Conservation (phyloP, 2,888 invertebrate genomes). For the Ormyrus nitidulus region DNA sequence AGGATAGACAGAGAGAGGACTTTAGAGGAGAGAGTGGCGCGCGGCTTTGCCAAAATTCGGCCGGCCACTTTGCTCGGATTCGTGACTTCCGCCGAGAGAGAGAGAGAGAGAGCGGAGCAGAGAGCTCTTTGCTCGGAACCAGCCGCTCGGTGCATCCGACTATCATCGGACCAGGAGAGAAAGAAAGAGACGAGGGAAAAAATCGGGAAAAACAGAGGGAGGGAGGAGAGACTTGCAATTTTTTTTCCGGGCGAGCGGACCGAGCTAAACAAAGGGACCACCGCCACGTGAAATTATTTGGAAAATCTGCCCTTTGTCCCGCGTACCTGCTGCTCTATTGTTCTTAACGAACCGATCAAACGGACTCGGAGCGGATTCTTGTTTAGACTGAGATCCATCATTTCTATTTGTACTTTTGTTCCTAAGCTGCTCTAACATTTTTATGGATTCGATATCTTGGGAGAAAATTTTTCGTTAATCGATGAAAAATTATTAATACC, state of each 20-base stretch:
- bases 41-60: conserved; percentile 62
- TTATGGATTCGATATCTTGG: too few species aligned
- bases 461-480: too few species aligned
- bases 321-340: conserved; percentile 54
- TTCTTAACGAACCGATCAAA: conserved; percentile 60
- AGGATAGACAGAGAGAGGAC: conserved; percentile 54
- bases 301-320: conserved; percentile 65
- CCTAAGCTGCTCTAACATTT: not conserved
- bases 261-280: conserved; percentile 64
- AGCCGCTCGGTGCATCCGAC: conserved; percentile 28
- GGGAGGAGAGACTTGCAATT: conserved; percentile 35
- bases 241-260: conserved; percentile 57
- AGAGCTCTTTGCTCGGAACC: conserved; percentile 30
- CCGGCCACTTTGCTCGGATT: conserved; percentile 56
- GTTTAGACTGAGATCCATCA: not conserved
- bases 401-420: not conserved
- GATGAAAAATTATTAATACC: too few species aligned
- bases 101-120: too few species aligned
- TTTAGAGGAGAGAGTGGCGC: conserved; percentile 8
- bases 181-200: conserved; percentile 20
- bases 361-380: not conserved
- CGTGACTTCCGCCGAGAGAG: conserved; percentile 55
- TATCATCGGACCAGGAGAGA: conserved; percentile 53
- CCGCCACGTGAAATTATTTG: conserved; percentile 69
- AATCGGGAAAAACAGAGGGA: conserved; percentile 6